Evolutionary conservation across 2,113 vertebrate genomes (phyloP), one percentile per base, ranked within the genome.

Genomic region (Cebus imitator): DNA sequence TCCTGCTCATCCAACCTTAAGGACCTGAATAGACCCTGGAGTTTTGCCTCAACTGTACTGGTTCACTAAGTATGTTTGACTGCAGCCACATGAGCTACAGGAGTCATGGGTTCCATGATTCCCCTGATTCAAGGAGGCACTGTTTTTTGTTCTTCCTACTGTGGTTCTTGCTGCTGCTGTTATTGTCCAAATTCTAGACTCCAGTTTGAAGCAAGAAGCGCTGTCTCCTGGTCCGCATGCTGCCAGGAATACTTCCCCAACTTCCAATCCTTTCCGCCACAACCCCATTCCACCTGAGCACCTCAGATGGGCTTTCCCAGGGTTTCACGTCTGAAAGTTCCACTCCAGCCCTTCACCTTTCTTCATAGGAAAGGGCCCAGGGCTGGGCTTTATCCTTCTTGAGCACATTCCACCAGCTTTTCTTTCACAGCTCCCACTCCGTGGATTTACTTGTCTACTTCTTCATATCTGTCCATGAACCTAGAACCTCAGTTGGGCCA

Each of bases 351-450:
- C 30, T n/a, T 37, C 35, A 35, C 8, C 55, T 48, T 58, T 23
- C 4, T 0, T 21, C 6, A 2, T 8, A n/a, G n/a, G 9, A 18
- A 6, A 52, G 43, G 43, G 8, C 35, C 30, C 43, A 0, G 2
- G 52, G 20, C 25, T 45, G 45, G 5, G 20, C 45, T 94, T 58
- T 43, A 9, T 20, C 37, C 43, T 40, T 50, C 68, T 17, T 2
- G 2, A 45, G 12, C 10, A 11, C 35, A 32, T 87, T 43, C 55
- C 37, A 12, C 27, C 37, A 16, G 23, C 8, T 58, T 61, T 91
- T 55, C 82, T 30, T 75, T 85, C 55, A 86, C 4, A 21, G 4
- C 57, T 88, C 40, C 83, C 64, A 55, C 40, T 1, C 30, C 6
- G 9, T 17, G 3, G 37, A 23, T 5, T 48, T 87, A 25, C 20